These are phyloP conservation scores for Drosophila eugracilis DNA, from an alignment of 1,140 invertebrate species.

Conservation along the genomic window DNA sequence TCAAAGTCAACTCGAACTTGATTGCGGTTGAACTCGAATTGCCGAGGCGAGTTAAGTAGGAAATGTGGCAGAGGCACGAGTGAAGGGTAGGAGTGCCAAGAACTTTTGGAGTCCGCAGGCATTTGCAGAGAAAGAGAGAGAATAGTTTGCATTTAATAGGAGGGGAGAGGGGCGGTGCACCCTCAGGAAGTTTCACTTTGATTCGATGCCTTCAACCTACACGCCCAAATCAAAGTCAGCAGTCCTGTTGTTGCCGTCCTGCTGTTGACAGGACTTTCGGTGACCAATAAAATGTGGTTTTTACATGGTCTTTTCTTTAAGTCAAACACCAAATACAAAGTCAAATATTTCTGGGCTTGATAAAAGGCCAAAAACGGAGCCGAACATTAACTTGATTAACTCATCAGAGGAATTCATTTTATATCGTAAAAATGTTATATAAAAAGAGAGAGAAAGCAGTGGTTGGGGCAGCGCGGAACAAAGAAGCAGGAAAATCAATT, in stretches of 20 bases:
- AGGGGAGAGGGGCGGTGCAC: no score
- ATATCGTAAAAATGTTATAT: background rate
- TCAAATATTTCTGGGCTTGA: background rate
- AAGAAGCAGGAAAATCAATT: background rate
- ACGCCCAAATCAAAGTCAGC: slow-evolving; percentile 5
- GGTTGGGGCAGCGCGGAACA: background rate
- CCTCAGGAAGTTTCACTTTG: slow-evolving; percentile 5
- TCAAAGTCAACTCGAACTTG: slow-evolving; percentile 41
- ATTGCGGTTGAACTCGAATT: slow-evolving; percentile 25
- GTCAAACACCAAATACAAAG: background rate
- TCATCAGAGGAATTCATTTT: background rate
- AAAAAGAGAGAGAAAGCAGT: background rate
- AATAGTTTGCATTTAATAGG: slow-evolving; percentile 6
- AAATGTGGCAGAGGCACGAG: background rate
- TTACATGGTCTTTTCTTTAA: no score
- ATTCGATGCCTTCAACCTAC: background rate
- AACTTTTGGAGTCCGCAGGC: slow-evolving; percentile 1
- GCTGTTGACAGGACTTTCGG: background rate
- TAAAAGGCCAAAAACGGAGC: background rate
- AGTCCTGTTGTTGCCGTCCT: no score
- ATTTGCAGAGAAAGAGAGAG: background rate
- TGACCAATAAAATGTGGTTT: slow-evolving; percentile 1
- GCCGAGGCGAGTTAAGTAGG: background rate
- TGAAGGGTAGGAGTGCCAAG: background rate
- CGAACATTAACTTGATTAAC: slow-evolving; percentile 5